These are phyloP conservation scores for Augochlorella aurata DNA, from an alignment of 2,888 invertebrate species.

Conservation along the genomic window DNA sequence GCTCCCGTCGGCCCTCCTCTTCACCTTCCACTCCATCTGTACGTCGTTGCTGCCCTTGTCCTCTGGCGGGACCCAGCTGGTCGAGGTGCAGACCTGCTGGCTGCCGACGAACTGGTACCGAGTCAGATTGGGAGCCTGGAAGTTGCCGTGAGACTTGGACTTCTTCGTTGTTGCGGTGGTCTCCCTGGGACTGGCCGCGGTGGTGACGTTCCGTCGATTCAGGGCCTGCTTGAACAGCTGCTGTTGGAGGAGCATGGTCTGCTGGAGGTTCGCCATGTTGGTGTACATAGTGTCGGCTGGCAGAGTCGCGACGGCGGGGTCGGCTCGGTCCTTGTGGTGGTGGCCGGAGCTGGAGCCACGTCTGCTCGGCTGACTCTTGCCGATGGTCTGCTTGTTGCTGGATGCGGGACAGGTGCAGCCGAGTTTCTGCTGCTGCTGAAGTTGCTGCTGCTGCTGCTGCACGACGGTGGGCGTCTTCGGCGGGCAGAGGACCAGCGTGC, in stretches of 20 bases:
- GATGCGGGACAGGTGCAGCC: constrained; percentile 70
- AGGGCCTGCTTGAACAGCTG: constrained; percentile 85
- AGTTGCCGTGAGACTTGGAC: constrained; percentile 79
- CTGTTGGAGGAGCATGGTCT: constrained; percentile 88
- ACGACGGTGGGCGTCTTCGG: constrained; percentile 61
- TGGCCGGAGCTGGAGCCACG: constrained; percentile 49
- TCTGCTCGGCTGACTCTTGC: constrained; percentile 59
- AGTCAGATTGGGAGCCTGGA: constrained; percentile 84
- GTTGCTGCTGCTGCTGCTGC: constrained; percentile 7
- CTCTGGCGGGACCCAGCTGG: constrained; percentile 70
- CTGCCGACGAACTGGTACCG: constrained; percentile 85
- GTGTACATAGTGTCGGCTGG: constrained; percentile 87
- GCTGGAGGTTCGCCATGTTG: constrained; percentile 86
- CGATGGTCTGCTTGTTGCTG: constrained; percentile 42
- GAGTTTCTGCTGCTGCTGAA: constrained; percentile 30
- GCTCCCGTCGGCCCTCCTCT: constrained; percentile 89
- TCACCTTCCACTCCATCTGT: constrained; percentile 89
- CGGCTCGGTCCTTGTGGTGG: constrained; percentile 58
- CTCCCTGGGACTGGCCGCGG: constrained; percentile 48
- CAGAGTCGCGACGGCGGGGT: constrained; percentile 65
- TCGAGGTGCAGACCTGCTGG: constrained; percentile 82
- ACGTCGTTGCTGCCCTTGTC: constrained; percentile 75
- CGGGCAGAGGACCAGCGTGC: constrained; percentile 76
- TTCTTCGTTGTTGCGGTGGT: constrained; percentile 63
- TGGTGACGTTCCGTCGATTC: constrained; percentile 77